These are phyloP conservation scores for Notodonta dromedarius DNA, from an alignment of 2,888 invertebrate species.

Conservation along the genomic window DNA sequence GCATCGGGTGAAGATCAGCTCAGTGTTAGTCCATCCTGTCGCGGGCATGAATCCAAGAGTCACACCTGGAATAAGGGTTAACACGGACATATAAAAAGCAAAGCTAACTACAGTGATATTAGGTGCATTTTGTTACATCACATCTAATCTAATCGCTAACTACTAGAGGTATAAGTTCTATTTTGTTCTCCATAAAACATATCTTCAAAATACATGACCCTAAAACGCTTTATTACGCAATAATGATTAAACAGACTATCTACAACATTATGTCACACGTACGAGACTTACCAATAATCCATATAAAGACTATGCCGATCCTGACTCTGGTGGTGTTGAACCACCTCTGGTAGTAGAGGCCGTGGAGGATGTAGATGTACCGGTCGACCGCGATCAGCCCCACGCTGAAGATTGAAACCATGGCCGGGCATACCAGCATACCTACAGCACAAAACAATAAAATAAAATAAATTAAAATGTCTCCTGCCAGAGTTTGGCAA, in stretches of 20 bases:
- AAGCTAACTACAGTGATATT: constrained; percentile 18
- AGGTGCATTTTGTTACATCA: neutral
- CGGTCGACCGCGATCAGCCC: constrained; percentile 86
- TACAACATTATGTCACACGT: neutral
- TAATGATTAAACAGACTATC: neutral
- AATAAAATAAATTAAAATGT: neutral
- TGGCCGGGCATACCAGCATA: constrained; percentile 85
- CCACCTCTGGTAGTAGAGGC: constrained; percentile 86
- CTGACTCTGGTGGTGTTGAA: constrained; percentile 84
- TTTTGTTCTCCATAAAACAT: neutral
- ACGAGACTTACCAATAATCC: constrained; percentile 80
- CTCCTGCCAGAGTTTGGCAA: neutral
- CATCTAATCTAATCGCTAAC: too few relatives aligned
- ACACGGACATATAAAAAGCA: constrained; percentile 30
- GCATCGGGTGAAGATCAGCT: constrained; percentile 64
- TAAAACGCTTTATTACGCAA: too few relatives aligned
- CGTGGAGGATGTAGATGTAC: constrained; percentile 86
- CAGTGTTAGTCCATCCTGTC: constrained; percentile 81
- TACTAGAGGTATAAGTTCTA: neutral
- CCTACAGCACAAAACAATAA: constrained; percentile 58
- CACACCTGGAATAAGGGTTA: constrained; percentile 69
- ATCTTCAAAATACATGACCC: too few relatives aligned
- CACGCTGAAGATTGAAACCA: constrained; percentile 86
- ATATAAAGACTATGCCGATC: constrained; percentile 80
- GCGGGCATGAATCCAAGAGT: constrained; percentile 84